phyloP scores from a whole-genome alignment of 2,888 invertebrate genomes.

The Tenthredo amoena region DNA sequence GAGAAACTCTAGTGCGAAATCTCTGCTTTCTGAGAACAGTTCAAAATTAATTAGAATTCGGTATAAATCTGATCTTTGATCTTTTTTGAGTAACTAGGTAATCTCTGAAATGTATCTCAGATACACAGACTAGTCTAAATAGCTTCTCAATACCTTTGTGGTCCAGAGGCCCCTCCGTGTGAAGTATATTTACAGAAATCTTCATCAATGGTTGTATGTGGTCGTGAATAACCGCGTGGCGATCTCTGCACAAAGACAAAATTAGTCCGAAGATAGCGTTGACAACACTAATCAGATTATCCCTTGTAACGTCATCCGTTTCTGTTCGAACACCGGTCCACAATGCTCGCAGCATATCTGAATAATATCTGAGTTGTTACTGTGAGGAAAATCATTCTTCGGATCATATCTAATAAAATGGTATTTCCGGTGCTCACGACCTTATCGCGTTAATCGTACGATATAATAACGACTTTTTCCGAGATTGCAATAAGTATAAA shows the following conservation, averaged over 20 bases:
- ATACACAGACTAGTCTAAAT: no score
- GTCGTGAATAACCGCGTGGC: neutral
- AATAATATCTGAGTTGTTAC: slow-evolving; percentile 3
- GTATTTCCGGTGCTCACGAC: neutral
- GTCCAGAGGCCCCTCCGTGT: neutral
- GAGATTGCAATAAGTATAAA: neutral
- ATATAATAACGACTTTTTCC: neutral
- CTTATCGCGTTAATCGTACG: neutral
- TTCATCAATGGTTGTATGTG: neutral
- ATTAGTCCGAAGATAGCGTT: neutral
- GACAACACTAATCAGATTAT: neutral
- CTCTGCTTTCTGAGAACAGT: slow-evolving; percentile 2
- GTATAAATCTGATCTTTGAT: neutral
- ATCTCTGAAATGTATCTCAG: neutral
- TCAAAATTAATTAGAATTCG: neutral
- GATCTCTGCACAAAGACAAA: neutral
- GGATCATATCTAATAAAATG: neutral
- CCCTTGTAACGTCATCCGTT: neutral
- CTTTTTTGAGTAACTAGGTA: neutral
- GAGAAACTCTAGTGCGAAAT: neutral
- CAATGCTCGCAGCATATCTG: neutral
- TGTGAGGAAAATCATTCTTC: slow-evolving; percentile 6
- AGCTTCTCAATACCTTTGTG: neutral
- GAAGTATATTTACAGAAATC: neutral
- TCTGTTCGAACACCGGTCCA: neutral